Evolutionary conservation across 2,888 invertebrate species (phyloP).

Genomic region (Crematogaster levior): DNA sequence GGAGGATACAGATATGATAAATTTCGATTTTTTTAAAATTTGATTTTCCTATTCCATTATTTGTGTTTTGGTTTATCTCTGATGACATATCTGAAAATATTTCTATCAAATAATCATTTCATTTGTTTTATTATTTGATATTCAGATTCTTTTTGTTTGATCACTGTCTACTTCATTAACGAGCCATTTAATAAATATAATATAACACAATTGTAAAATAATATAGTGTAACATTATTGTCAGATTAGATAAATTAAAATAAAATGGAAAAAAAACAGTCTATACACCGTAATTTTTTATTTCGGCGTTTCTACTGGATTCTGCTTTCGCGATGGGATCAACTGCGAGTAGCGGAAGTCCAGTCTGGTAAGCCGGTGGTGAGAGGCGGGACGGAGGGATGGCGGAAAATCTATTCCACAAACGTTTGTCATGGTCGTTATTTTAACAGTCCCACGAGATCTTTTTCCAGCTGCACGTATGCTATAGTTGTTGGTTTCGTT

Average conservation of each 20-base stretch:
- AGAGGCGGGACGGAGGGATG: conserved; percentile 50
- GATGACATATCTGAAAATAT: not conserved
- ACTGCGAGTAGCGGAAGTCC: conserved; percentile 78
- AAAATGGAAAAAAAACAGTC: conserved; percentile 52
- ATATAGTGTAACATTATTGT: too few species aligned
- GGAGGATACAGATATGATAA: not conserved
- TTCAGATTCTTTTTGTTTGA: not conserved
- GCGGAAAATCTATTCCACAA: conserved; percentile 77
- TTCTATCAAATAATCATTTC: not conserved
- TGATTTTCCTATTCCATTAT: not conserved
- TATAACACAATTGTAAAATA: not conserved
- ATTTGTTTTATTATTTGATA: not conserved
- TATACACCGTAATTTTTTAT: conserved; percentile 58
- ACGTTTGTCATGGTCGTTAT: conserved; percentile 78
- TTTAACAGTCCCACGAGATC: conserved; percentile 73
- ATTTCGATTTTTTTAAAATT: not conserved
- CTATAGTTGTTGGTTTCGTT: conserved; percentile 62
- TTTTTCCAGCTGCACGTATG: conserved; percentile 70
- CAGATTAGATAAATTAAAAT: conserved; percentile 33
- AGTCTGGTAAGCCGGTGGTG: conserved; percentile 74
- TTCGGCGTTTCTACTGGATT: conserved; percentile 62
- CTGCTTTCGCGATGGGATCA: conserved; percentile 63
- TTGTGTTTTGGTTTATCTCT: not conserved
- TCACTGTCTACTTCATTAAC: not conserved
- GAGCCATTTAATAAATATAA: not conserved